Evolutionary conservation across 64 coral and sea anemone species (phyloP).

Genomic region (Porites lutea): DNA sequence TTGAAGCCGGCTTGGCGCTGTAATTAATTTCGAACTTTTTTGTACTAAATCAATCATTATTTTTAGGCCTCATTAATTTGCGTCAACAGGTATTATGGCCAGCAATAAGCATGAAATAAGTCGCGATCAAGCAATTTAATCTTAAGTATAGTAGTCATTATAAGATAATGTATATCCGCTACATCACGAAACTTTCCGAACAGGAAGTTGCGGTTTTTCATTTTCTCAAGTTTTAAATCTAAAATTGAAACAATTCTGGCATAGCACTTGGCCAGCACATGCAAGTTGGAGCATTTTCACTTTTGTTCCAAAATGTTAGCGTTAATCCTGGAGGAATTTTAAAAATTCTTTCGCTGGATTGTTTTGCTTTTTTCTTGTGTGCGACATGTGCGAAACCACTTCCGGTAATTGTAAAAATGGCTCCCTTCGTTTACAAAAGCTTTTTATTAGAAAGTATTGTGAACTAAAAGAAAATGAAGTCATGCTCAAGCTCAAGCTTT

Average conservation of each 20-base stretch:
- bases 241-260: neutral
- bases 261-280: neutral
- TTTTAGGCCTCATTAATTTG: too few species aligned
- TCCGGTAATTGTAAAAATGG: neutral
- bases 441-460: neutral
- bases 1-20: too few species aligned
- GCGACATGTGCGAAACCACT: neutral
- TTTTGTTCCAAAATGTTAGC: neutral
- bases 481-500: neutral
- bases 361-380: neutral
- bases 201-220: neutral
- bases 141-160: too few species aligned
- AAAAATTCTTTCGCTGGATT: neutral
- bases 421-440: neutral
- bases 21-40: too few species aligned
- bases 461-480: neutral
- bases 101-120: too few species aligned
- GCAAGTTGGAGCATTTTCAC: neutral
- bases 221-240: too few species aligned
- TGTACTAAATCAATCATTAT: too few species aligned
- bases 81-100: too few species aligned
- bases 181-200: neutral
- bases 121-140: too few species aligned
- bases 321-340: neutral
- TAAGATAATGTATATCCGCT: too few species aligned